Evolutionary conservation across 2,113 vertebrate species (phyloP).

Genomic region (Labrus mixtus): DNA sequence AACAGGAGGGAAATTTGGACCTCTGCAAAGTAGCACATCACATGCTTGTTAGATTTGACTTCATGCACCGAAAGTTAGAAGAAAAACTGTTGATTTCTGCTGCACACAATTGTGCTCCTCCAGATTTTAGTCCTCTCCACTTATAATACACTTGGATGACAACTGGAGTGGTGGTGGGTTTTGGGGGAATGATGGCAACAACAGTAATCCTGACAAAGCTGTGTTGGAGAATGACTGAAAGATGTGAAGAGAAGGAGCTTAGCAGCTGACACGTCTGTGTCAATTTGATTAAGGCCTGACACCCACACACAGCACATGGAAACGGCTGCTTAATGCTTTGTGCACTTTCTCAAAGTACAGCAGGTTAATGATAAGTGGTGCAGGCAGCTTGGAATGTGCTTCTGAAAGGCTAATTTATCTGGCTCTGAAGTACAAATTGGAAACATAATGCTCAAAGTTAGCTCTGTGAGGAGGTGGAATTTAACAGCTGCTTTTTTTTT

Average conservation of each 20-base stretch:
- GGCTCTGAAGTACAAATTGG: slow-evolving; percentile 47
- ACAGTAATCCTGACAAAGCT: slow-evolving; percentile 70
- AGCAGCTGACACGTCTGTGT: slow-evolving; percentile 54
- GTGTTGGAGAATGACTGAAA: slow-evolving; percentile 58
- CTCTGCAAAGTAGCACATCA: neutral
- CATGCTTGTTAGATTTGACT: neutral
- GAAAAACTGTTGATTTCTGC: slow-evolving; percentile 2
- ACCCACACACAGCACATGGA: slow-evolving; percentile 40
- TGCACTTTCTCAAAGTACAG: slow-evolving; percentile 32
- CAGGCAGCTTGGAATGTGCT: slow-evolving; percentile 39
- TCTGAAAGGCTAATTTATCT: slow-evolving; percentile 56
- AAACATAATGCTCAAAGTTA: slow-evolving; percentile 43
- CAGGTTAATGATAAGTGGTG: slow-evolving; percentile 69
- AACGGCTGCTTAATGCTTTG: slow-evolving; percentile 49
- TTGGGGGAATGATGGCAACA: slow-evolving; percentile 35
- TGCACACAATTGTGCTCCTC: slow-evolving; percentile 9
- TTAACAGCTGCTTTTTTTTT: slow-evolving; percentile 1
- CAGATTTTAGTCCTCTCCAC: slow-evolving; percentile 18
- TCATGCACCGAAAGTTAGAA: neutral
- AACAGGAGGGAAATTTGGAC: neutral
- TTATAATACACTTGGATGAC: slow-evolving; percentile 37
- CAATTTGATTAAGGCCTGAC: slow-evolving; percentile 59
- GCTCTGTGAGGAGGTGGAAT: slow-evolving; percentile 14
- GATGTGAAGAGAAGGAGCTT: slow-evolving; percentile 63
- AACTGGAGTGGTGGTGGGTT: slow-evolving; percentile 41